phyloP scores from a whole-genome alignment of 2,113 vertebrate genomes.

The Nymphicus hollandicus region DNA sequence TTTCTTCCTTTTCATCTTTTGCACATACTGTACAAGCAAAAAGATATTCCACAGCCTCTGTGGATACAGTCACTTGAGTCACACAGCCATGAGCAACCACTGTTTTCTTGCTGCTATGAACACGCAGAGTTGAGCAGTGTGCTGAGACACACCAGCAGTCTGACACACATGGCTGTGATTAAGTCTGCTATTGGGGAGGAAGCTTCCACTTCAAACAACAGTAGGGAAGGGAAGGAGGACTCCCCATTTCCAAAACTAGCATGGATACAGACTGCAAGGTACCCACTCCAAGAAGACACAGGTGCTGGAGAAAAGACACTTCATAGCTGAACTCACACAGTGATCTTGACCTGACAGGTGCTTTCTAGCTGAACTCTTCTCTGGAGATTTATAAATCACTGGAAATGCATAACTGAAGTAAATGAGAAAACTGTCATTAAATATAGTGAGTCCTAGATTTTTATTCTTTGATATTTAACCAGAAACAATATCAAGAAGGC shows the following conservation, averaged over 20 bases:
- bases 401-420: background rate
- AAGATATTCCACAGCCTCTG: background rate
- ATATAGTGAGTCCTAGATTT: background rate
- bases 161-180: rapidly evolving
- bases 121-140: rapidly evolving
- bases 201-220: background rate
- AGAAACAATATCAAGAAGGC: background rate
- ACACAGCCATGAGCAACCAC: background rate
- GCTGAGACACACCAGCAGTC: background rate
- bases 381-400: background rate
- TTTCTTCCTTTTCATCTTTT: background rate
- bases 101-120: background rate
- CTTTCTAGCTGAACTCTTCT: background rate
- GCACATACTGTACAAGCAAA: background rate
- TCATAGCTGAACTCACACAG: background rate
- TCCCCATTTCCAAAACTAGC: background rate
- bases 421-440: background rate
- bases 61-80: background rate
- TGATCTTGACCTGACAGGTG: background rate
- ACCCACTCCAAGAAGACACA: background rate
- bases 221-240: background rate
- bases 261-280: background rate
- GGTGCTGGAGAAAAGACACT: background rate
- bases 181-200: background rate
- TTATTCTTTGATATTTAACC: background rate